These are phyloP conservation scores for Osmoderma eremita DNA, from an alignment of 2,888 invertebrate species.

Conservation along the genomic window DNA sequence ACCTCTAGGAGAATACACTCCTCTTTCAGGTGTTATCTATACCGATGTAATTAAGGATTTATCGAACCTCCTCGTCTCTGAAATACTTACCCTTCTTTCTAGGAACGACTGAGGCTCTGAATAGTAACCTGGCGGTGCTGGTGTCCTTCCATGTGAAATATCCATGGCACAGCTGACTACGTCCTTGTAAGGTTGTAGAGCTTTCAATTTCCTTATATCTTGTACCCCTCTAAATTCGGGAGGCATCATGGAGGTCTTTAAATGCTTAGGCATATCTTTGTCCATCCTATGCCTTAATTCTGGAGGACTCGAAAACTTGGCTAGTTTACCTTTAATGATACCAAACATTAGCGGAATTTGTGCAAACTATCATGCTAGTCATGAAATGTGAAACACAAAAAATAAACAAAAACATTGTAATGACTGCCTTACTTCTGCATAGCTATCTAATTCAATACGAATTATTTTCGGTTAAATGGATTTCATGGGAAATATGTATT, in stretches of 20 bases:
- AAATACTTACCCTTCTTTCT: not conserved
- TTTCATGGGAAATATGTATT: too few species aligned
- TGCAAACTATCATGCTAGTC: too few species aligned
- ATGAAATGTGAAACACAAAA: too few species aligned
- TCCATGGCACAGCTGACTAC: slow-evolving; percentile 23
- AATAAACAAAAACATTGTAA: too few species aligned
- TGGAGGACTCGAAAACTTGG: slow-evolving; percentile 43
- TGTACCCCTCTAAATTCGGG: slow-evolving; percentile 23
- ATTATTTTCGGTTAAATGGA: too few species aligned
- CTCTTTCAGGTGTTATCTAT: slow-evolving; percentile 22
- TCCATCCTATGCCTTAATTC: slow-evolving; percentile 44
- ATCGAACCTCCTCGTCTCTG: not conserved
- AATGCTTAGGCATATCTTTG: slow-evolving; percentile 36
- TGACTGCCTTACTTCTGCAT: too few species aligned
- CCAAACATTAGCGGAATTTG: too few species aligned
- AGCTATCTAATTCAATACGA: too few species aligned
- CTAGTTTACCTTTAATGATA: slow-evolving; percentile 18
- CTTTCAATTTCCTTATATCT: slow-evolving; percentile 19
- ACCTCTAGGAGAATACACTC: slow-evolving; percentile 1
- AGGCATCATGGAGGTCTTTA: slow-evolving; percentile 19
- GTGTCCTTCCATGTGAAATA: not conserved
- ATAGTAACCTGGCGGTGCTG: slow-evolving; percentile 4
- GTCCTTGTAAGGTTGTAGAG: slow-evolving; percentile 13
- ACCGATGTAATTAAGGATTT: not conserved
- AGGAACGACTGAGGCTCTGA: not conserved